phyloP scores from a whole-genome alignment of 1,140 invertebrate species.

The Antheraea mylitta region DNA sequence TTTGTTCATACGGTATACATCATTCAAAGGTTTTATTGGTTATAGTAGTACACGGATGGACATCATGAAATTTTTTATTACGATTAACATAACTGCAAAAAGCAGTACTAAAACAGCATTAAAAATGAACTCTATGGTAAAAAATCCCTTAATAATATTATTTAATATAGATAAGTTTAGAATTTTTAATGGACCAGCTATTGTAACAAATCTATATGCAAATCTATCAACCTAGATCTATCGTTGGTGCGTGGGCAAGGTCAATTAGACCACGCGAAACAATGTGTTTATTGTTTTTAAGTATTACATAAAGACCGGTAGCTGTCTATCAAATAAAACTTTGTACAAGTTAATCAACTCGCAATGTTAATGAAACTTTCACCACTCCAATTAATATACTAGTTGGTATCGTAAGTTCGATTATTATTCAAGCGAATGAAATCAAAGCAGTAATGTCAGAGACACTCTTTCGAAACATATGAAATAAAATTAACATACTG shows the following conservation, averaged over 20 bases:
- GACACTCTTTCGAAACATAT: too few species aligned
- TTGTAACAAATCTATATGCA: not conserved
- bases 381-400: not conserved
- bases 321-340: not conserved
- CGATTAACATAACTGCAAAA: too few species aligned
- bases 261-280: not conserved
- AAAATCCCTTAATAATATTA: too few species aligned
- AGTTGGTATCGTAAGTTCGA: not conserved
- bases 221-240: conserved; percentile 1
- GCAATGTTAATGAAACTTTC: not conserved
- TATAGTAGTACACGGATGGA: too few species aligned
- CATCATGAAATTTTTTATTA: too few species aligned
- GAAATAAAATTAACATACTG: too few species aligned
- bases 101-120: too few species aligned
- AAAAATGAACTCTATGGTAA: too few species aligned
- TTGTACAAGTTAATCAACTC: not conserved
- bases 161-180: not conserved
- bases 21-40: too few species aligned
- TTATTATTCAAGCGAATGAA: not conserved
- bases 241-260: not conserved
- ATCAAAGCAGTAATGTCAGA: not conserved
- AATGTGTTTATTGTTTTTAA: not conserved
- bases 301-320: not conserved
- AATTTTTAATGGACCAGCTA: not conserved
- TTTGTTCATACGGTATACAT: too few species aligned